A percentile compares a stretch with the other conserved stretches of the same genome.
Evolutionary conservation across 2,113 vertebrate genomes (phyloP).

Genomic region (Holacanthus passer): DNA sequence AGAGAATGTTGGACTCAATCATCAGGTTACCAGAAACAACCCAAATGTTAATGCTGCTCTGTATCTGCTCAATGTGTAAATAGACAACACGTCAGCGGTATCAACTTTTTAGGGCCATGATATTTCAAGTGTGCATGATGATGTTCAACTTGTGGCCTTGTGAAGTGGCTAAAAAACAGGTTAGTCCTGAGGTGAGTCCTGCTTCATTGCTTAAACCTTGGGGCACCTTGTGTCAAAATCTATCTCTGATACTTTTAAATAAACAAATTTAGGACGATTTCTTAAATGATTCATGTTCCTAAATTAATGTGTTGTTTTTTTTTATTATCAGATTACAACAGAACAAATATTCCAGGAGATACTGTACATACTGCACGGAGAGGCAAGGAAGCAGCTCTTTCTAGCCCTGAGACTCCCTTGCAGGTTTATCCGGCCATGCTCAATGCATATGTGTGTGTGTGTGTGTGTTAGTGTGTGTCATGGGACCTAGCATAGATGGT

Average conservation of each 20-base stretch:
- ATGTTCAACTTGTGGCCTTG: no score
- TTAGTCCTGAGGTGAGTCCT: not conserved
- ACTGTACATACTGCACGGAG: not conserved
- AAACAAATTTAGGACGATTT: no score
- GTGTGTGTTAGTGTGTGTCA: constrained; percentile 33
- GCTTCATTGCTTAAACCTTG: no score
- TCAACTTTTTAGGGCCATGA: not conserved
- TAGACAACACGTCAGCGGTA: not conserved
- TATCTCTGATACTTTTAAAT: not conserved
- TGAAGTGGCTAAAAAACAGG: not conserved
- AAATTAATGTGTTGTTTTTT: no score
- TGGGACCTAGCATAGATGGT: constrained; percentile 59
- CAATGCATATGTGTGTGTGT: constrained; percentile 7
- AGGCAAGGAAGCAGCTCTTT: not conserved
- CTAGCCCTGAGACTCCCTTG: not conserved
- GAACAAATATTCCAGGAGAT: not conserved
- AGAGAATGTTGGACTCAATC: no score
- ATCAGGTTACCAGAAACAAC: no score
- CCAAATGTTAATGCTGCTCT: not conserved
- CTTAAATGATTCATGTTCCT: not conserved
- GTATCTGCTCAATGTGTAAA: not conserved
- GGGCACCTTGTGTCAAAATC: no score
- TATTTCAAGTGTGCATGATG: not conserved
- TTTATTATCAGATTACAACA: not conserved
- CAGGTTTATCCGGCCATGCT: not conserved